phyloP scores from a whole-genome alignment of 2,113 vertebrate genomes.

The Eleginops maclovinus region DNA sequence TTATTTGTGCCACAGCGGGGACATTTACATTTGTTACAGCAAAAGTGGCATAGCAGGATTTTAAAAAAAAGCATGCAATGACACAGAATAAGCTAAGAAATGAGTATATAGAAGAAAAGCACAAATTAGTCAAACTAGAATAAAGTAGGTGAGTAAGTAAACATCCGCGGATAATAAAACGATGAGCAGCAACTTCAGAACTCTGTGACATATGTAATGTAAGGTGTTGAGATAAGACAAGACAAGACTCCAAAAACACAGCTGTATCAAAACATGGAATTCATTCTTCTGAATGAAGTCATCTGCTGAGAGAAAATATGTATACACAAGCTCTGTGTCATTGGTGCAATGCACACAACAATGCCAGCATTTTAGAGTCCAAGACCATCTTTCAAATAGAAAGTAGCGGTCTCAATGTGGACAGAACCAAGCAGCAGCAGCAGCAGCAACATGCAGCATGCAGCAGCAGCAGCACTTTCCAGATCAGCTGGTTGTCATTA shows the following conservation, averaged over 20 bases:
- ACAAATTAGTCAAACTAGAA: too few species aligned
- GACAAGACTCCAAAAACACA: constrained; percentile 17
- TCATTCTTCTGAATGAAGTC: constrained; percentile 25
- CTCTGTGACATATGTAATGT: too few species aligned
- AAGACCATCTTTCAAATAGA: not conserved
- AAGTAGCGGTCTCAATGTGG: not conserved
- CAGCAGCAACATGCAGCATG: constrained; percentile 10
- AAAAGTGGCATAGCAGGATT: too few species aligned
- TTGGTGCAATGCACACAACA: constrained; percentile 10
- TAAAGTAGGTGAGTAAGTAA: too few species aligned
- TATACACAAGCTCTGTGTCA: not conserved
- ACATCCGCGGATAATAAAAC: too few species aligned
- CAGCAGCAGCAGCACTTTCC: constrained; percentile 5
- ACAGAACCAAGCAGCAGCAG: not conserved
- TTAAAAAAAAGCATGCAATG: too few species aligned
- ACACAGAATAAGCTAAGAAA: too few species aligned
- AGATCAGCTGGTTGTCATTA: constrained; percentile 56
- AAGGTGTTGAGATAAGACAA: too few species aligned
- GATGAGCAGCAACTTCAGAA: too few species aligned
- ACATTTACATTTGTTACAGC: too few species aligned
- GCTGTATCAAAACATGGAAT: constrained; percentile 30
- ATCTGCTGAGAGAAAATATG: constrained; percentile 22
- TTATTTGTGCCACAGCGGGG: too few species aligned
- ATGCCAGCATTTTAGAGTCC: constrained; percentile 7
- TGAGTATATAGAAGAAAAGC: too few species aligned